phyloP scores from a whole-genome alignment of 1,140 invertebrate genomes.

The Anoplophora glabripennis region DNA sequence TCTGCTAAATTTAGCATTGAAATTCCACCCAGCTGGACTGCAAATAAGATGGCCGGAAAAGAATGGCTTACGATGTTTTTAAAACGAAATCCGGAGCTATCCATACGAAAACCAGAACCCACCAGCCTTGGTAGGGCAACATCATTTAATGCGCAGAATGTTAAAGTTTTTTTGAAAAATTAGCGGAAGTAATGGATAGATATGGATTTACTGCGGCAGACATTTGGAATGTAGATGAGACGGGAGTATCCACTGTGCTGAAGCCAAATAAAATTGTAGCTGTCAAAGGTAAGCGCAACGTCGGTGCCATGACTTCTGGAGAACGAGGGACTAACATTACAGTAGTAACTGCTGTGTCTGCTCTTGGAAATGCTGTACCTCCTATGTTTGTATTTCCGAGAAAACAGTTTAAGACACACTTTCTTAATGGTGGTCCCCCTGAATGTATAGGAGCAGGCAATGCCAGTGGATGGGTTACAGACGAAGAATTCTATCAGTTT shows the following conservation, averaged over 20 bases:
- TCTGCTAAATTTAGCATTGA: constrained; percentile 3
- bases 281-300: too few relatives aligned
- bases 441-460: constrained; percentile 15
- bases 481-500: constrained; percentile 36
- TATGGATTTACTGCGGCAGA: constrained; percentile 2
- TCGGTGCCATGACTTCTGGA: too few relatives aligned
- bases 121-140: too few relatives aligned
- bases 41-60: constrained; percentile 3
- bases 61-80: not conserved
- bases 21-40: constrained; percentile 2
- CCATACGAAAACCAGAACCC: too few relatives aligned
- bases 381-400: constrained; percentile 24
- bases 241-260: constrained; percentile 8
- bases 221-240: constrained; percentile 13
- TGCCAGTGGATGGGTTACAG: constrained; percentile 16
- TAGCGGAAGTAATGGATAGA: too few relatives aligned
- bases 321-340: constrained; percentile 18
- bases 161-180: too few relatives aligned
- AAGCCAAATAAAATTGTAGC: too few relatives aligned
- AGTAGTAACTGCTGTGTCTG: constrained; percentile 15
- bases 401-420: constrained; percentile 13
- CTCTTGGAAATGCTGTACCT: constrained; percentile 14
- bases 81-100: too few relatives aligned
- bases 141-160: too few relatives aligned
- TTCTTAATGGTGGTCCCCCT: constrained; percentile 19